Evolutionary conservation across 2,113 vertebrate genomes (phyloP).

Genomic region (Merops nubicus): DNA sequence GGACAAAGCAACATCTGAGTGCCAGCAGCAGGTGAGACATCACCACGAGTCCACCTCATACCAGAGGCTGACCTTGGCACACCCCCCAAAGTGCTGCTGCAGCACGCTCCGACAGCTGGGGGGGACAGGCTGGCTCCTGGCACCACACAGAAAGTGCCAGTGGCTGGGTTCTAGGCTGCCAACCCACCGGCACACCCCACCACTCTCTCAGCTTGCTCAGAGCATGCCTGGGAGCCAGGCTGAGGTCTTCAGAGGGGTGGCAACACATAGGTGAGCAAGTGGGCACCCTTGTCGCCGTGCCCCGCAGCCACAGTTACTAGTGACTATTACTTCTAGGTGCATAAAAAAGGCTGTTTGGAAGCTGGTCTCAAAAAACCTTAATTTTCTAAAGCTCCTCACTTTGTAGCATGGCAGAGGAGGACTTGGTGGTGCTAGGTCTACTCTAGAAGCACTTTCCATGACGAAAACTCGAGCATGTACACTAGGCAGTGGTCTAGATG

Average conservation of each 20-base stretch:
- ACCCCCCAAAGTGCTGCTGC: accelerated
- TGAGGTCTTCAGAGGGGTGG: neutral
- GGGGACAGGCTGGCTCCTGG: neutral
- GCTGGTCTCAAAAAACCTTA: neutral
- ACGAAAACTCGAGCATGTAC: neutral
- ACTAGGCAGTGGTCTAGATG: neutral
- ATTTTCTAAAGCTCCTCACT: neutral
- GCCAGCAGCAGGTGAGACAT: neutral
- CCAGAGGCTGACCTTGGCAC: too few relatives aligned
- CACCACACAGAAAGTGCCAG: accelerated
- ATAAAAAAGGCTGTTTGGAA: neutral
- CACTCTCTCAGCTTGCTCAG: neutral
- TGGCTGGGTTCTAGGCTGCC: accelerated
- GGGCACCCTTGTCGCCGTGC: neutral
- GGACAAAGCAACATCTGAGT: neutral
- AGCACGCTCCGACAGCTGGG: accelerated
- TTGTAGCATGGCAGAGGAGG: neutral
- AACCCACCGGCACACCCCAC: accelerated
- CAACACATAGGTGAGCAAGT: accelerated
- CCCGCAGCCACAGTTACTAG: neutral
- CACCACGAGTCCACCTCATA: accelerated
- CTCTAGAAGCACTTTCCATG: neutral
- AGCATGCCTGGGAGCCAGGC: neutral
- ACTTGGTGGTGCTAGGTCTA: neutral
- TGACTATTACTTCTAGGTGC: neutral